These are phyloP conservation scores for Xestoiulus laeticollis DNA, from an alignment of 2,888 invertebrate species.

Conservation along the genomic window DNA sequence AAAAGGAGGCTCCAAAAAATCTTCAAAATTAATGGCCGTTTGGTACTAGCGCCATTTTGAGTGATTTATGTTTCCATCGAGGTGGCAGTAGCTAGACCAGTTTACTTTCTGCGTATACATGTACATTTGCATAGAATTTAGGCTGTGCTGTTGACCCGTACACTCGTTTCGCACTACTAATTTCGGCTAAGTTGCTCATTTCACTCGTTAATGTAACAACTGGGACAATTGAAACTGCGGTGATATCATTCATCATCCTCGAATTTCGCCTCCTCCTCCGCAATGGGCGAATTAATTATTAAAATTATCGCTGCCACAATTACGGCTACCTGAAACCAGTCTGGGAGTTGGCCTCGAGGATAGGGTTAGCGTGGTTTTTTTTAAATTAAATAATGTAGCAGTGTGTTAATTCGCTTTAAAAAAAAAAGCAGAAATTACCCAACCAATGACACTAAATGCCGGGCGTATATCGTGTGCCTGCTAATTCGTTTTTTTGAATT, in stretches of 20 bases:
- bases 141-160: slow-evolving; percentile 26
- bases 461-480: neutral
- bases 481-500: neutral
- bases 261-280: neutral
- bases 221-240: neutral
- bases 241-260: slow-evolving; percentile 14
- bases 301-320: neutral
- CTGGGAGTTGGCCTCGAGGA: neutral
- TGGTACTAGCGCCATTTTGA: neutral
- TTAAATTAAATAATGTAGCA: neutral
- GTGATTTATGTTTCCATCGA: neutral
- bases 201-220: neutral
- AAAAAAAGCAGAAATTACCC: neutral
- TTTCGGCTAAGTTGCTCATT: neutral
- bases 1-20: too few relatives aligned
- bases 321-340: neutral
- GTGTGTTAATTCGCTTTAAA: neutral
- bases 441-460: neutral
- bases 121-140: neutral
- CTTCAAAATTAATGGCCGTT: neutral
- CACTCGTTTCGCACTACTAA: neutral
- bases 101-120: neutral
- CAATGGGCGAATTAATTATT: slow-evolving; percentile 1
- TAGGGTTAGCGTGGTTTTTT: neutral
- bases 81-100: neutral